Conservation (phyloP, 2,888 invertebrate genomes). For the Metalampra italica region DNA sequence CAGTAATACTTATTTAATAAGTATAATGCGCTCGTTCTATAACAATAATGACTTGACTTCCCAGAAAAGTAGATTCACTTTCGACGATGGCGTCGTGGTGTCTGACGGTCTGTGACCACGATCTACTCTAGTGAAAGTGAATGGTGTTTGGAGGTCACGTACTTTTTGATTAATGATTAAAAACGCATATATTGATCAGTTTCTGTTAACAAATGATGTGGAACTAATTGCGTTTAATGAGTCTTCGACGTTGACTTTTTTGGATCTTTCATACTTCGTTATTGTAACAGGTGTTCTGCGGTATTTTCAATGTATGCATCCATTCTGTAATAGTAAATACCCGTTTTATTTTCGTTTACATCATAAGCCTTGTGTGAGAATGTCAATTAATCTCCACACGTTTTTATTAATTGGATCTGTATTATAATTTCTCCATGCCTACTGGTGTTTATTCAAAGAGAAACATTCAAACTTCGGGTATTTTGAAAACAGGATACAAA, state of each 20-base stretch:
- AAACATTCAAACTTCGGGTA: too few species aligned
- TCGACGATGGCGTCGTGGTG: slow-evolving; percentile 20
- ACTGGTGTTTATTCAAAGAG: too few species aligned
- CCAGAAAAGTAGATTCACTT: slow-evolving; percentile 21
- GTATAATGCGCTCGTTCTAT: too few species aligned
- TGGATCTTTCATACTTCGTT: not conserved
- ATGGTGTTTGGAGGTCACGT: slow-evolving; percentile 34
- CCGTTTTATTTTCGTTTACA: not conserved
- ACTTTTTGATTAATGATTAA: slow-evolving; percentile 23
- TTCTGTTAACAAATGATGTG: not conserved
- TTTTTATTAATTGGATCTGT: too few species aligned
- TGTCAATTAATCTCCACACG: too few species aligned
- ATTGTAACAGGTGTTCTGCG: too few species aligned
- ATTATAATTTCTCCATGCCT: too few species aligned
- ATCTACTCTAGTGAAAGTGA: slow-evolving; percentile 22
- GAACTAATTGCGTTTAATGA: not conserved
- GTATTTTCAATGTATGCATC: too few species aligned
- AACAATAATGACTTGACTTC: slow-evolving; percentile 10
- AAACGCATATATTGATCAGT: not conserved
- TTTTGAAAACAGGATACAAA: too few species aligned
- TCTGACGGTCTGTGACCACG: slow-evolving; percentile 13
- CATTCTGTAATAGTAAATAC: too few species aligned
- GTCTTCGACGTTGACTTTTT: not conserved
- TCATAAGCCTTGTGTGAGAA: too few species aligned
- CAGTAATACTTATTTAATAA: too few species aligned